Percentiles rank a stretch among this genome's conserved stretches.
phyloP scores from a whole-genome alignment of 2,113 vertebrate species.

The Misgurnus anguillicaudatus region DNA sequence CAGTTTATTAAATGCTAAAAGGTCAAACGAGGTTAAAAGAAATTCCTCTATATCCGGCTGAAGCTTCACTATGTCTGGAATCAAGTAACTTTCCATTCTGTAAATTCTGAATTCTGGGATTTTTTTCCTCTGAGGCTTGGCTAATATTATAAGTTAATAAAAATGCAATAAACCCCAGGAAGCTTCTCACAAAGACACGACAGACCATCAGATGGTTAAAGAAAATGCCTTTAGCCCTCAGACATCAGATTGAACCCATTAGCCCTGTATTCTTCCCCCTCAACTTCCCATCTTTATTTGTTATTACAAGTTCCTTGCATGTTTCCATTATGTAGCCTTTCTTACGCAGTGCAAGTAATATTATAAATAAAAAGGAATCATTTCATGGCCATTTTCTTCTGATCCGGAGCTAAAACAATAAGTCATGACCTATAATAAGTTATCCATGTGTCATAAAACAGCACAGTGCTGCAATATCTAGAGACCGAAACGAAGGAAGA shows the following conservation, averaged over 20 bases:
- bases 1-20: background rate
- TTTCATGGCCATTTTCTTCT: too few species aligned
- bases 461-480: background rate
- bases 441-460: too few species aligned
- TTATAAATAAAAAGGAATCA: too few species aligned
- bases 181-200: background rate
- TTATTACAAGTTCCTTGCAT: background rate
- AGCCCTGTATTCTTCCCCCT: background rate
- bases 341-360: background rate
- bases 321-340: background rate
- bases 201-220: background rate
- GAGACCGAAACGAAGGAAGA: background rate
- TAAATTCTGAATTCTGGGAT: background rate
- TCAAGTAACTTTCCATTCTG: background rate
- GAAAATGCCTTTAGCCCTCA: background rate
- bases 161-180: background rate
- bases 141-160: constrained; percentile 1
- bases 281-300: background rate
- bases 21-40: background rate
- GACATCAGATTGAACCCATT: background rate
- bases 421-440: too few species aligned
- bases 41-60: background rate
- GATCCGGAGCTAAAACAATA: too few species aligned
- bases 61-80: background rate
- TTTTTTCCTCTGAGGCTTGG: background rate